Percentiles rank a stretch among this genome's conserved stretches.
phyloP scores from a whole-genome alignment of 2,888 invertebrate species.

The Eristalinus sepulchralis region DNA sequence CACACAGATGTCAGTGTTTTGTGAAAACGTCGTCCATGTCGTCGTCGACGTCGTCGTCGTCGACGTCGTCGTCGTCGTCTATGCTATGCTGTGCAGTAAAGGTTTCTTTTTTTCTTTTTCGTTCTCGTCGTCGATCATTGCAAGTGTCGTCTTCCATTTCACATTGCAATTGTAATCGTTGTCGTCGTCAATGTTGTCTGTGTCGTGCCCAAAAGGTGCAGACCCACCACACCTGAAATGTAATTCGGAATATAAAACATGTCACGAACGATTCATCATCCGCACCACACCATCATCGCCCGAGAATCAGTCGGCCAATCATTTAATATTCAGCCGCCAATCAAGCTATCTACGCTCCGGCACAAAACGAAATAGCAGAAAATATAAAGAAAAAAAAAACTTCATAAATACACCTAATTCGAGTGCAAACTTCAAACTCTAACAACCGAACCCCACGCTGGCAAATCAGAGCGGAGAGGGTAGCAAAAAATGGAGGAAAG shows the following conservation, averaged over 20 bases:
- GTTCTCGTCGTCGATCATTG: background rate
- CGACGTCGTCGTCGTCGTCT: background rate
- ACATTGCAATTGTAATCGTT: background rate
- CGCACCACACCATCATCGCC: background rate
- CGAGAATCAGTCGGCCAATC: constrained; percentile 32
- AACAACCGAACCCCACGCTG: constrained; percentile 9
- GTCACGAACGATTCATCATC: constrained; percentile 60
- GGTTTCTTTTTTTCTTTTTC: background rate
- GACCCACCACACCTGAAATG: constrained; percentile 61
- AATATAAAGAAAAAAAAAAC: constrained; percentile 13
- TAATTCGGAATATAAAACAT: constrained; percentile 58
- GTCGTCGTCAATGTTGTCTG: constrained; percentile 7
- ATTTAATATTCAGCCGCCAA: constrained; percentile 50
- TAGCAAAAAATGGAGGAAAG: background rate
- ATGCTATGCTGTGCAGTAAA: background rate
- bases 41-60: background rate
- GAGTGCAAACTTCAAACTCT: constrained; percentile 29
- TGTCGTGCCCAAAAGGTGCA: constrained; percentile 60
- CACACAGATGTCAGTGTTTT: constrained; percentile 56
- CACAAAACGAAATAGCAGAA: constrained; percentile 9
- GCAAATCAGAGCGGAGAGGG: background rate
- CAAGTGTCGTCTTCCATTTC: constrained; percentile 2
- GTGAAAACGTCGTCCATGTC: constrained; percentile 31
- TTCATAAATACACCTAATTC: constrained; percentile 36
- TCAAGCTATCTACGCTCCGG: background rate